A percentile compares a stretch with the other conserved stretches of the same genome.
Evolutionary conservation across 2,888 invertebrate species (phyloP).

Genomic region (Troides aeacus): DNA sequence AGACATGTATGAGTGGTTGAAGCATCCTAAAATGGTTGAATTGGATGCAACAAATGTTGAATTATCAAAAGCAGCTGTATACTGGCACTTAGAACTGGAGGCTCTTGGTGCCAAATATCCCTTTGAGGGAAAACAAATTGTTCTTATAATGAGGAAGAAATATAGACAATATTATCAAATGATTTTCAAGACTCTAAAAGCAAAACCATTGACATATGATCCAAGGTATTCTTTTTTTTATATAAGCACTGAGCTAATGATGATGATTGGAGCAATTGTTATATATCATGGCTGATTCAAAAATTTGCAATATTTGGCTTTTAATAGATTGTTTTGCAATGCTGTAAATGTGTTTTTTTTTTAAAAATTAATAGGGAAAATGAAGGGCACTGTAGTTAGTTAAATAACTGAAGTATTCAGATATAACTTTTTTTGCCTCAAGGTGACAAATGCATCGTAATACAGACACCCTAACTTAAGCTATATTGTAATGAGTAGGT

Average conservation of each 20-base stretch:
- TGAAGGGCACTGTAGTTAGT: too few species aligned
- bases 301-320: too few species aligned
- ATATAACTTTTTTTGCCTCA: too few species aligned
- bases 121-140: conserved; percentile 72
- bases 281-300: too few species aligned
- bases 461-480: too few species aligned
- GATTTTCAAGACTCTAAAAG: conserved; percentile 72
- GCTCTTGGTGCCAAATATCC: conserved; percentile 57
- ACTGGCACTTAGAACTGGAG: conserved; percentile 65
- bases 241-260: neutral
- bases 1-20: conserved; percentile 72
- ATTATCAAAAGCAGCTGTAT: conserved; percentile 69
- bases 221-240: conserved; percentile 51
- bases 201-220: conserved; percentile 71
- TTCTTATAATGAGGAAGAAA: conserved; percentile 74
- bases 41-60: conserved; percentile 70
- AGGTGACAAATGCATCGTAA: too few species aligned
- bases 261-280: too few species aligned
- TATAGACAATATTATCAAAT: conserved; percentile 74
- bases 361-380: too few species aligned
- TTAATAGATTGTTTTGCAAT: too few species aligned
- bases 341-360: too few species aligned
- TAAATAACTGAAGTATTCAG: too few species aligned
- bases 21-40: conserved; percentile 70
- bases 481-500: too few species aligned